Evolutionary conservation across 2,113 vertebrate species (phyloP), one percentile per base, ranked within the genome.

Genomic region (Albula glossodonta): DNA sequence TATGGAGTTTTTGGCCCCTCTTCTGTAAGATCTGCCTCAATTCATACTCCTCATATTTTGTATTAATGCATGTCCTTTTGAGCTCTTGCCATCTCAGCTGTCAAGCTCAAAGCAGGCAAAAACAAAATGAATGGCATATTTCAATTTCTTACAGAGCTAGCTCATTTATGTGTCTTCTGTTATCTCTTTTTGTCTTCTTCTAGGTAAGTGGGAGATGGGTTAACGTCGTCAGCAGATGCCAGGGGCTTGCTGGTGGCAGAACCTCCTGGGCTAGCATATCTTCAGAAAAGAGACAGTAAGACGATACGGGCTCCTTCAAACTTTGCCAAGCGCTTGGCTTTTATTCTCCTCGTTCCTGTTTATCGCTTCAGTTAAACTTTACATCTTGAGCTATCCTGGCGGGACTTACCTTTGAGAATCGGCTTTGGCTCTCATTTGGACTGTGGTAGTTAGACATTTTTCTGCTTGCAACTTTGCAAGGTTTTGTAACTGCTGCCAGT

Each of bases 181-280:
- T 52, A 11, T 81, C 49, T 84, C 9, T 81, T 86, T 49, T 78
- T 1, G 50, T 80, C 77, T 63, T 85, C 31, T 87, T 80, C 81
- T 83, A 83, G 86, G 86, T 87, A 87, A 87, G 82, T 83, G 74
- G 49, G 53, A 31, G 52, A 83, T 63, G 49, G 51, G 48, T 79
- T 86, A 41, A 70, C 31, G 74, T 83, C 82, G 56, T 56, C 60
- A 17, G 82, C 80, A 83, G 77, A 60, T 83, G 74, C 86, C 86
- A 83, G 81, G 15, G 51, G 86, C 53, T 49, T 60, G 82, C 13
- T 17, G 22, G 31, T 25, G 52, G 74, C 74, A 79, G 19, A n/a
- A 53, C 66, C 82, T 31, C 60, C 17, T 70, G 80, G 80, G 85
- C 22, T 15, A 11, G 4, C n/a, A 17, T 48, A 41, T 41, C 13